Percentiles rank a stretch among this genome's conserved stretches.
Conservation (phyloP, 2,113 vertebrate species). For the Barbus barbus region DNA sequence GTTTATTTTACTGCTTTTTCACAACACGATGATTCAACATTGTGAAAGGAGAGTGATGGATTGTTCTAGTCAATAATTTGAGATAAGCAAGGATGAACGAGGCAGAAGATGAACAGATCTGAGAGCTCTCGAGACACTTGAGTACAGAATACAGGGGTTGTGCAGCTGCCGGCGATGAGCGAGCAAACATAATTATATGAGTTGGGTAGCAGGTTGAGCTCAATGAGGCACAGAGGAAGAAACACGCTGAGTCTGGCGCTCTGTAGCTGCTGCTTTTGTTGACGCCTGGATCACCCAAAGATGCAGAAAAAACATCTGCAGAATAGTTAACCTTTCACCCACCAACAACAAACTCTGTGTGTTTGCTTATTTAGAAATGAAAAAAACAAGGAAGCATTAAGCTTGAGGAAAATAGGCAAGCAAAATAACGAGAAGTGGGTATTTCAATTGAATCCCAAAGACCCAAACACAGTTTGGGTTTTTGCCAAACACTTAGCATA, state of each 20-base stretch:
- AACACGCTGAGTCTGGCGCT: slow-evolving; percentile 45
- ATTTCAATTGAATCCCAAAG: neutral
- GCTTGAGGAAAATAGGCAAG: neutral
- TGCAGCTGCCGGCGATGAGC: slow-evolving; percentile 54
- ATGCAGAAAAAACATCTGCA: slow-evolving; percentile 38
- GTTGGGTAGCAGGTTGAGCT: slow-evolving; percentile 25
- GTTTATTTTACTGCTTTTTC: slow-evolving; percentile 14
- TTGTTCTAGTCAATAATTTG: slow-evolving; percentile 21
- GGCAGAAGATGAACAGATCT: slow-evolving; percentile 8
- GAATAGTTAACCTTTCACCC: slow-evolving; percentile 36
- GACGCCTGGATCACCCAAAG: slow-evolving; percentile 15
- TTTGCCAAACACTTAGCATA: neutral
- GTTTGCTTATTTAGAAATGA: neutral
- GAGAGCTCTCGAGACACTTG: slow-evolving; percentile 29
- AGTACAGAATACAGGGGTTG: slow-evolving; percentile 42
- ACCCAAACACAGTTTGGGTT: neutral
- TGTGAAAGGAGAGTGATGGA: slow-evolving; percentile 25
- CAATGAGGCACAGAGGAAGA: slow-evolving; percentile 52
- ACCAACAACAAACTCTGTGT: slow-evolving; percentile 26
- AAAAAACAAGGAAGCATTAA: neutral
- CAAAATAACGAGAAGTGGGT: neutral
- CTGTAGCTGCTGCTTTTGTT: slow-evolving; percentile 39
- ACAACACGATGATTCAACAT: neutral
- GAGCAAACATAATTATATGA: slow-evolving; percentile 56
- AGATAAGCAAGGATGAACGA: neutral